phyloP scores from a whole-genome alignment of 1,140 invertebrate species.

The Solenopsis invicta region DNA sequence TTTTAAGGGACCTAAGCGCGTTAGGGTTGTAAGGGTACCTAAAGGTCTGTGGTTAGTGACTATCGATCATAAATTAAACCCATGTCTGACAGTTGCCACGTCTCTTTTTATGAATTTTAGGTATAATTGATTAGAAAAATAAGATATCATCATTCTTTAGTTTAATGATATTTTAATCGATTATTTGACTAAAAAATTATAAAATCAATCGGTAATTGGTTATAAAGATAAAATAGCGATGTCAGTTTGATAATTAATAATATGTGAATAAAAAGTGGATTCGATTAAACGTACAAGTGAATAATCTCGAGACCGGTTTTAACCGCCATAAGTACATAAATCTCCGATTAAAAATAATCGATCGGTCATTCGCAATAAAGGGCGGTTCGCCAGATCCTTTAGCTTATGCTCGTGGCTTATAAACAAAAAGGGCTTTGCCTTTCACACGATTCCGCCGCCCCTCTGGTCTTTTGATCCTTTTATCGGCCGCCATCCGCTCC shows the following conservation, averaged over 20 bases:
- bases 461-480: constrained; percentile 66
- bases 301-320: neutral
- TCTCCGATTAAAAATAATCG: constrained; percentile 45
- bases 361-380: constrained; percentile 42
- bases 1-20: neutral
- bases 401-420: constrained; percentile 33
- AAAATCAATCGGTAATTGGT: neutral
- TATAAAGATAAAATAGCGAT: neutral
- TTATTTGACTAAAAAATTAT: neutral
- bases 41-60: neutral
- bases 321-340: constrained; percentile 34
- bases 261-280: neutral
- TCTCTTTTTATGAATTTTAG: neutral
- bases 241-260: constrained; percentile 1
- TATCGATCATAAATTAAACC: neutral
- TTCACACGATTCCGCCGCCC: constrained; percentile 44
- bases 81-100: too few species aligned
- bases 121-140: neutral
- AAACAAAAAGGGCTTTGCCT: constrained; percentile 60
- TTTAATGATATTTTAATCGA: neutral
- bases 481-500: constrained; percentile 68
- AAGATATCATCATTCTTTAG: neutral
- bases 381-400: constrained; percentile 20
- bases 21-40: neutral
- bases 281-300: neutral